Base-by-base conservation (phyloP, 2,113 vertebrate genomes). In the Cathartes aura region DNA sequence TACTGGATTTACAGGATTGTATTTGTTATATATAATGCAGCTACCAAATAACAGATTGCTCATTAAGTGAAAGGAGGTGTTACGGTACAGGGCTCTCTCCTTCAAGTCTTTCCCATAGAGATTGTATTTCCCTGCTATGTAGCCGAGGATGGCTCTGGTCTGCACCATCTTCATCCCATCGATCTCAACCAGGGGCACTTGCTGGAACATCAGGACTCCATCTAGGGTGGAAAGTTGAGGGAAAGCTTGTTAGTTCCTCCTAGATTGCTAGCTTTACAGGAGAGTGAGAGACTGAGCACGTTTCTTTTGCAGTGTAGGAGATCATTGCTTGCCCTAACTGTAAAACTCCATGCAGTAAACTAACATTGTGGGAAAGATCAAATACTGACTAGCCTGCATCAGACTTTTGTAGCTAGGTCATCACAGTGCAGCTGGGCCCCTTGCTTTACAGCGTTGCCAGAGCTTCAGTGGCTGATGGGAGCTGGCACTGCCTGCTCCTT, bases 91-190 rank as follows among this genome's bases (percentile, higher is more conserved):
- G 85, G 96, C 98, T 74, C 98, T 99, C 71, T 99, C 99, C 97
- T 99, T 98, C 83, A 98, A 38, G 87, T 99, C 98, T 45, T 98
- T 99, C 90, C 99, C 99, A 34, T 99, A 96, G 40, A 99, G 98
- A 20, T 99, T 98, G 98, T 99, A 98, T 96, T 99, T 99, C 48
- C 98, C 99, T 16, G 99, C 99, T 13, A 99, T 98, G 95, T 99
- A 99, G 82, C 98, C 98, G 67, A 99, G 71, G 73, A 99, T 99
- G 9, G 99, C 99, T 86, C 97, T 99, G 20, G 98, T 98, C 96
- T 99, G 99, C 52, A 99, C 95, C 53, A 99, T 96, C 88, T 99
- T 99, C 99, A 99, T 98, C 60, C 99, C 99, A 21, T 99, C 99
- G 0, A 99, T 99, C 95, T 99, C 99, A 18, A 99, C 99, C 98